Evolutionary conservation across 2,113 vertebrate species (phyloP).

Genomic region (Epinephelus moara): DNA sequence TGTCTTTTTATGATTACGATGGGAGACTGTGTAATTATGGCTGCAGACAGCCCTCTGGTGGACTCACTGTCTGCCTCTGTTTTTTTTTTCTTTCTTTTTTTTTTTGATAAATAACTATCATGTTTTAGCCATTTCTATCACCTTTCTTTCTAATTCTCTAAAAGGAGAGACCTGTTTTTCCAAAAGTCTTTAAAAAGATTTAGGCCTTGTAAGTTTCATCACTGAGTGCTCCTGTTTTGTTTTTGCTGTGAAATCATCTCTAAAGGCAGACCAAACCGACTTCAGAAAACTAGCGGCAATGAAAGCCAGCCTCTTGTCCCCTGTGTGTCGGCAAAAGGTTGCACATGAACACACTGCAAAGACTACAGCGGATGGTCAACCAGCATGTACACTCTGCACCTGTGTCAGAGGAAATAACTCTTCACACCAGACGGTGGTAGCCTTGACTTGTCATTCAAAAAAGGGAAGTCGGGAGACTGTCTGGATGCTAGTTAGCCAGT

Average conservation of each 20-base stretch:
- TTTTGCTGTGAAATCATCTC: background rate
- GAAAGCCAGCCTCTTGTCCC: too few relatives aligned
- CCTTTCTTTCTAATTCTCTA: background rate
- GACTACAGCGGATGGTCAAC: too few relatives aligned
- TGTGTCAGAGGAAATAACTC: too few relatives aligned
- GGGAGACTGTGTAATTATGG: conserved; percentile 56
- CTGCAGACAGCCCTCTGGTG: conserved; percentile 46
- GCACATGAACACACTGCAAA: too few relatives aligned
- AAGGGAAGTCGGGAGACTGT: too few relatives aligned
- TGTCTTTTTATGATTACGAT: conserved; percentile 78
- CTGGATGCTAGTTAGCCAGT: too few relatives aligned
- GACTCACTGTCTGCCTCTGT: conserved; percentile 18
- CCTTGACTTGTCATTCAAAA: too few relatives aligned
- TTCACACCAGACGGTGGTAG: too few relatives aligned
- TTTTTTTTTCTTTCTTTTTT: background rate
- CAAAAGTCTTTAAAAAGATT: conserved; percentile 4
- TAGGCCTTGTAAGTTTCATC: background rate
- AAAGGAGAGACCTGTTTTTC: background rate
- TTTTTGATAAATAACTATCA: conserved; percentile 1
- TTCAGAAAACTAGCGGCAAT: too few relatives aligned
- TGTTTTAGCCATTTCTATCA: background rate
- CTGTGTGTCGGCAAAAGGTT: too few relatives aligned
- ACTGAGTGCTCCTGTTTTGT: background rate
- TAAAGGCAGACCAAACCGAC: too few relatives aligned
- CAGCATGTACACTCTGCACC: too few relatives aligned